These are phyloP conservation scores for Formica exsecta DNA, from an alignment of 1,140 invertebrate species.

Conservation along the genomic window DNA sequence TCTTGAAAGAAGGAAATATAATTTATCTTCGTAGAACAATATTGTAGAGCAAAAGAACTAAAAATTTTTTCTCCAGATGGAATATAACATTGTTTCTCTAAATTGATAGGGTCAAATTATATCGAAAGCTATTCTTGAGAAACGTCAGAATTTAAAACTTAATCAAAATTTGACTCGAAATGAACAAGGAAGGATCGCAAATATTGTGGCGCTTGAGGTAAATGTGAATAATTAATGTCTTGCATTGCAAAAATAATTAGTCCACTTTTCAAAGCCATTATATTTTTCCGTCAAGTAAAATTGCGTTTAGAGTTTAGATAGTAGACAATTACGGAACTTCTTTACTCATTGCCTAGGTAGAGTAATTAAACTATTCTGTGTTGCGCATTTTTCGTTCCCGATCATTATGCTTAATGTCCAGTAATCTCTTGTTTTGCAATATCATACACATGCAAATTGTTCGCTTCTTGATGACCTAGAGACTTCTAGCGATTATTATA, in stretches of 20 bases:
- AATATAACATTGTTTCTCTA: background rate
- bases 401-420: slow-evolving; percentile 10
- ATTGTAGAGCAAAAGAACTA: background rate
- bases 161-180: background rate
- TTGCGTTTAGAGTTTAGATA: background rate
- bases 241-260: slow-evolving; percentile 22
- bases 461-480: background rate
- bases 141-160: background rate
- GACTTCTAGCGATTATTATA: background rate
- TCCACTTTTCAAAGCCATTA: slow-evolving; percentile 20
- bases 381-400: slow-evolving; percentile 1
- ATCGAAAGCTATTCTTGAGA: background rate
- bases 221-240: background rate
- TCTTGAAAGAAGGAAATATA: background rate
- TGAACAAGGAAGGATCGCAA: background rate
- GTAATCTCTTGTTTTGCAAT: background rate
- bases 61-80: background rate
- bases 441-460: background rate
- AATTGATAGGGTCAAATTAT: background rate
- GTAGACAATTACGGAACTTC: background rate
- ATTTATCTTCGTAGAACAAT: background rate
- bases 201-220: background rate
- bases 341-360: background rate
- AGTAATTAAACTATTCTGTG: slow-evolving; percentile 8
- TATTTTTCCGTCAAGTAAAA: background rate